Percentiles rank a stretch among this genome's conserved stretches.
These are phyloP conservation scores for Dasypolia templi DNA, from an alignment of 2,888 invertebrate species.

Conservation along the genomic window DNA sequence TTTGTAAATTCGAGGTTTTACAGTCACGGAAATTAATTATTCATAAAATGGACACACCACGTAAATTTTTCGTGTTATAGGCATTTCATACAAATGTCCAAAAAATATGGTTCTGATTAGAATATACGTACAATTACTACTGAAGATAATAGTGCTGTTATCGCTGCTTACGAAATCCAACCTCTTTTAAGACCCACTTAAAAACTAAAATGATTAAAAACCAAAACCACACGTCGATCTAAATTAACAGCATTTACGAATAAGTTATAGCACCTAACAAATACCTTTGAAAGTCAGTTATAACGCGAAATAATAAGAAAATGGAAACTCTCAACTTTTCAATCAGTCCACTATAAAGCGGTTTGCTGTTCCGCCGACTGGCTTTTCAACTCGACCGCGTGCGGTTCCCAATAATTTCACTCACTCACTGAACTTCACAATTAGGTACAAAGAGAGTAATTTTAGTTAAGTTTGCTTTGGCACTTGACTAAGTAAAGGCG, in stretches of 20 bases:
- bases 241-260: constrained; percentile 8
- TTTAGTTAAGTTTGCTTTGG: constrained; percentile 51
- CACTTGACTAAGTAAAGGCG: constrained; percentile 47
- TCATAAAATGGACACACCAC: not conserved
- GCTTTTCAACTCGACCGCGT: constrained; percentile 59
- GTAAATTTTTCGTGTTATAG: not conserved
- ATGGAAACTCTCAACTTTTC: constrained; percentile 59
- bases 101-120: not conserved
- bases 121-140: too few relatives aligned
- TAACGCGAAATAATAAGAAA: constrained; percentile 39
- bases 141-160: too few relatives aligned
- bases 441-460: constrained; percentile 58
- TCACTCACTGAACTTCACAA: constrained; percentile 58
- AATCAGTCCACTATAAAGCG: constrained; percentile 61
- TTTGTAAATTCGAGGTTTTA: not conserved
- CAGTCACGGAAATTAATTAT: not conserved
- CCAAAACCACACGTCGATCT: constrained; percentile 28
- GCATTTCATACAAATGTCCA: not conserved
- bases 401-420: constrained; percentile 50
- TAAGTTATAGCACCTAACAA: constrained; percentile 30
- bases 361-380: constrained; percentile 41
- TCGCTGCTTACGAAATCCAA: not conserved
- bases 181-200: not conserved
- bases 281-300: constrained; percentile 9
- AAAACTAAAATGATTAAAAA: constrained; percentile 39